Base-by-base conservation (phyloP, 2,797 vertebrate species). In the Cheirogaleus major region DNA sequence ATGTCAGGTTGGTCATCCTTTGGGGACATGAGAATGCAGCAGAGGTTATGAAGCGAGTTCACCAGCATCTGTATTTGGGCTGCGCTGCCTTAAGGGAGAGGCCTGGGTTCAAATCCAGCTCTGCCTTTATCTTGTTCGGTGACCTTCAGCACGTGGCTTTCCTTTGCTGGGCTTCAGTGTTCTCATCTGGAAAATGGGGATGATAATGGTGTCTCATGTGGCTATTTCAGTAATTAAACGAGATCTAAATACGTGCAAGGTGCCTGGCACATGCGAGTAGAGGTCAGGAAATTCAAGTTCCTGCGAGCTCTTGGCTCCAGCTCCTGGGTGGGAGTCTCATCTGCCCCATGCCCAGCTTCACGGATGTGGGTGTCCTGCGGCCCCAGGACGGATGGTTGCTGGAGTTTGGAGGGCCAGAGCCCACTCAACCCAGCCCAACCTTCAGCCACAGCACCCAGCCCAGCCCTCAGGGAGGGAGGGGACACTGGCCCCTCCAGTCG, bases 191-290 rank as follows among this genome's bases (percentile, higher is more conserved):
- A 69, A 93, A 32, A 57, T 22, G 7, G 45, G 48, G 35, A 2
- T 80, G 45, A 17, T n/a, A 9, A 17, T 1, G 0, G 8, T 22
- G 38, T 20, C 15, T 48, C 57, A 13, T 0, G 0, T 14, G 50
- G 65, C n/a, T 43, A 35, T 48, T 73, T 67, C 30, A 1, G 11
- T 38, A n/a, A 32, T 25, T 25, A 27, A 57, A 9, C 59, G 32
- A 63, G 78, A 52, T 38, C 50, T 63, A 57, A 48, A 57, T 38
- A 69, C 10, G 8, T 22, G 35, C 35, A 30, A 8, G 55, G 63
- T 23, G 5, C 35, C 38, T 4, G 41, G 30, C 52, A 10, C 67
- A 5, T 17, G 5, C 18, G 2, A 20, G 13, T 8, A 2, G 17
- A 0, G 10, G 4, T 72, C 45, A 45, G 35, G 59, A 69, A 32